These are phyloP conservation scores for Metridium senile DNA, from an alignment of 92 coral and sea anemone species.

Conservation along the genomic window DNA sequence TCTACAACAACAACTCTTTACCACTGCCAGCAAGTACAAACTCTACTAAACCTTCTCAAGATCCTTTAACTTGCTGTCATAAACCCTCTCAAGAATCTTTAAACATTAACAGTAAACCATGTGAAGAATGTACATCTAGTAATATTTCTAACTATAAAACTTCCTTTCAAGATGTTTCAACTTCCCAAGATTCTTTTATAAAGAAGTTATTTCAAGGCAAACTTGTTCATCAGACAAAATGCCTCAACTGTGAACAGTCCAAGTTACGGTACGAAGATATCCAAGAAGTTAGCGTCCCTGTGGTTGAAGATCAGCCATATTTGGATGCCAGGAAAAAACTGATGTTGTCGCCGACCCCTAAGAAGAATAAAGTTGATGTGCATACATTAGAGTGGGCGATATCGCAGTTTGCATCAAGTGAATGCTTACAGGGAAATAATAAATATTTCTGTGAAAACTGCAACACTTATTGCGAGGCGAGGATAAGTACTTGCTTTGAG, in stretches of 20 bases:
- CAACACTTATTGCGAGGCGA: conserved; percentile 87
- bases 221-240: conserved; percentile 82
- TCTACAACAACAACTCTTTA: conserved; percentile 7
- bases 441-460: conserved; percentile 97
- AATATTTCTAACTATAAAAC: too few relatives aligned
- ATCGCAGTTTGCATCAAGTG: conserved; percentile 94
- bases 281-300: conserved; percentile 97
- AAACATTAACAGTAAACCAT: background rate
- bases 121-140: background rate
- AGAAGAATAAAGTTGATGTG: conserved; percentile 42
- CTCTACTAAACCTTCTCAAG: conserved; percentile 31
- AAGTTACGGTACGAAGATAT: conserved; percentile 83
- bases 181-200: conserved; percentile 21
- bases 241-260: conserved; percentile 90
- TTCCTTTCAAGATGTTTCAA: background rate
- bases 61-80: too few relatives aligned
- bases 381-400: conserved; percentile 85
- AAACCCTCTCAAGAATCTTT: too few relatives aligned
- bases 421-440: conserved; percentile 83
- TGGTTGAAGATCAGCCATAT: conserved; percentile 62
- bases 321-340: conserved; percentile 50
- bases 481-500: conserved; percentile 90
- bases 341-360: conserved; percentile 79
- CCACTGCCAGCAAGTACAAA: conserved; percentile 1
- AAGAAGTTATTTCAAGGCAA: conserved; percentile 80